Evolutionary conservation across 2,113 vertebrate species (phyloP), one percentile per base, ranked within the genome.

Genomic region (Jacana jacana): DNA sequence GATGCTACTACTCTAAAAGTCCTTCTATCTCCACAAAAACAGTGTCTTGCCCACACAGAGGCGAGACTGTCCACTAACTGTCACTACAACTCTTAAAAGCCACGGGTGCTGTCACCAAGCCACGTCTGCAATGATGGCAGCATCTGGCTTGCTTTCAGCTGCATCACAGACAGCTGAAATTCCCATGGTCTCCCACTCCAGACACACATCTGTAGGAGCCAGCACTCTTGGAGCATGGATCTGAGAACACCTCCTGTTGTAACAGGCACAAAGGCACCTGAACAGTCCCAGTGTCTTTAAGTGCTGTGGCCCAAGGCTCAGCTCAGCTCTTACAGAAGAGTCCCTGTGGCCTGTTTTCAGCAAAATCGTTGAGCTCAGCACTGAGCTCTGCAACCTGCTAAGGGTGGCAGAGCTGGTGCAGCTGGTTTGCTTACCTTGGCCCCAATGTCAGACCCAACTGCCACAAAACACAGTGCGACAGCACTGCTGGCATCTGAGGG

Each of bases 1-100:
- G 81, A 30, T 24, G 46, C 94, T 89, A 49, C 83, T 91, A 95
- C 77, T 81, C 80, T 94, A 95, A 54, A 86, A 63, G 57, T 89
- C 61, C 89, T 65, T 73, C 65, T 85, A 58, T 6, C 40, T 65
- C n/a, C 88, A 64, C 65, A 40, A 68, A 95, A 44, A 42, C 37
- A 73, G 40, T 3, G 19, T 24, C 63, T 44, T 54, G 51, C 48
- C 77, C 57, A 37, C 61, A 4, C 0, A 0, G 72, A 51, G 80
- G 44, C 71, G 80, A 68, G 30, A n/a, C 35, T 61, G 44, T 19
- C 16, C 79, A 39, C 71, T 48, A 57, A 14, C 17, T 28, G 57
- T 31, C 80, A 9, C 81, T 11, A 10, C 70, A 76, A 31, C 75
- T 39, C 57, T 7, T 8, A 6, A 60, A 77, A 70, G 55, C 90